These are phyloP conservation scores for Himalopsyche japonica DNA, from an alignment of 2,888 invertebrate genomes.

Conservation along the genomic window DNA sequence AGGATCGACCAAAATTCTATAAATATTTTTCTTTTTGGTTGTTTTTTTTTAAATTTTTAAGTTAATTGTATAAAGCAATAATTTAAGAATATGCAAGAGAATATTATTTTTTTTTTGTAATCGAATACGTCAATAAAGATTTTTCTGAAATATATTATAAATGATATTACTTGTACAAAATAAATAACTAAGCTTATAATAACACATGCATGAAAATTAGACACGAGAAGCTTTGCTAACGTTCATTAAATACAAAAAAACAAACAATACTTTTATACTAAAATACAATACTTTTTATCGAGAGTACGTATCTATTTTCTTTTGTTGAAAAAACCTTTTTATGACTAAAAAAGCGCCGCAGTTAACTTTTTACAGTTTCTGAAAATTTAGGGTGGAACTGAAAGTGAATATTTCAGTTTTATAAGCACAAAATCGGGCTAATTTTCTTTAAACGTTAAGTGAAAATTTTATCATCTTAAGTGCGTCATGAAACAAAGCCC, in stretches of 20 bases:
- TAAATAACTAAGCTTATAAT: too few relatives aligned
- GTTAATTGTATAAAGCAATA: too few relatives aligned
- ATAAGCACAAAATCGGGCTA: neutral
- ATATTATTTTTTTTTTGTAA: too few relatives aligned
- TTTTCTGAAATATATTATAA: too few relatives aligned
- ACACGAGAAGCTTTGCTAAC: neutral
- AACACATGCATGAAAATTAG: neutral
- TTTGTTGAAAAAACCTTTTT: neutral
- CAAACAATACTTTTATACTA: neutral
- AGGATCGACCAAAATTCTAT: too few relatives aligned
- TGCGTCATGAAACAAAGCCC: neutral
- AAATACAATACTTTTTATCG: neutral
- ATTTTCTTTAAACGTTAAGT: neutral
- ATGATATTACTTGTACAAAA: too few relatives aligned
- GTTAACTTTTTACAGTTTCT: conserved; percentile 6
- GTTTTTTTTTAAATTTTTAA: too few relatives aligned
- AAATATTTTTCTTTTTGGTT: too few relatives aligned
- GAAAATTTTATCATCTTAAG: neutral
- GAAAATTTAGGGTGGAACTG: conserved; percentile 1
- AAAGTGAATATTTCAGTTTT: neutral
- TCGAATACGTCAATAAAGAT: too few relatives aligned
- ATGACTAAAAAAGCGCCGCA: neutral
- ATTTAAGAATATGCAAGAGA: too few relatives aligned
- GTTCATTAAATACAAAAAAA: neutral
- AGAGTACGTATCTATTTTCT: neutral